Evolutionary conservation across 2,113 vertebrate species (phyloP).

Genomic region (Nycticorax nycticorax): DNA sequence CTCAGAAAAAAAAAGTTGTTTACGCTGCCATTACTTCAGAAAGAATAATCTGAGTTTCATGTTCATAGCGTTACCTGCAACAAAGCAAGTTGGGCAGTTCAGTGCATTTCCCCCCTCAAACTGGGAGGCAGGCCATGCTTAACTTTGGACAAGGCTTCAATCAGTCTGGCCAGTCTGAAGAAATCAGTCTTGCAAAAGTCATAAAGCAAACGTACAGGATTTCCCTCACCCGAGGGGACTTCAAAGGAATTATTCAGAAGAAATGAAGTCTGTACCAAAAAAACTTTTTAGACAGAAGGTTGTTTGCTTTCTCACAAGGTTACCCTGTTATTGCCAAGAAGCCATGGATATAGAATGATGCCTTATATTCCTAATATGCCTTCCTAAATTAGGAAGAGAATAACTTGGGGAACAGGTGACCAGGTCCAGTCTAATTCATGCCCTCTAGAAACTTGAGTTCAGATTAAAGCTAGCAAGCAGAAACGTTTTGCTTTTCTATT

Average conservation of each 20-base stretch:
- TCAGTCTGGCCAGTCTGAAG: neutral
- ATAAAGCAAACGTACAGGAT: neutral
- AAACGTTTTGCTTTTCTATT: constrained; percentile 29
- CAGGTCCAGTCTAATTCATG: neutral
- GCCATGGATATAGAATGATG: neutral
- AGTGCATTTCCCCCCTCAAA: neutral
- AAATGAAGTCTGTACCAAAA: neutral
- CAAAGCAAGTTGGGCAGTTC: neutral
- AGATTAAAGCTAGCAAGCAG: constrained; percentile 17
- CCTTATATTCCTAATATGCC: neutral
- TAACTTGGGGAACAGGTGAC: neutral
- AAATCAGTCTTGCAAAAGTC: neutral
- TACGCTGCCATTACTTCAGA: neutral
- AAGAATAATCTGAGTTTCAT: neutral
- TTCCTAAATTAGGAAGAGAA: neutral
- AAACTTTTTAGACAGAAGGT: neutral
- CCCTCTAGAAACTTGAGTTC: constrained; percentile 18
- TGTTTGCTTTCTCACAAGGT: neutral
- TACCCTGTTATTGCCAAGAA: neutral
- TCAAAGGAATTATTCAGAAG: neutral
- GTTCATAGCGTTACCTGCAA: neutral
- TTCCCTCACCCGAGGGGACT: neutral
- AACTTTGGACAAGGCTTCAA: neutral
- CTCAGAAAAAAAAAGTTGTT: neutral
- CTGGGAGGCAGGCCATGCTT: neutral